Evolutionary conservation across 2,797 vertebrate species (phyloP).

Genomic region (Epinephelus malabaricus): DNA sequence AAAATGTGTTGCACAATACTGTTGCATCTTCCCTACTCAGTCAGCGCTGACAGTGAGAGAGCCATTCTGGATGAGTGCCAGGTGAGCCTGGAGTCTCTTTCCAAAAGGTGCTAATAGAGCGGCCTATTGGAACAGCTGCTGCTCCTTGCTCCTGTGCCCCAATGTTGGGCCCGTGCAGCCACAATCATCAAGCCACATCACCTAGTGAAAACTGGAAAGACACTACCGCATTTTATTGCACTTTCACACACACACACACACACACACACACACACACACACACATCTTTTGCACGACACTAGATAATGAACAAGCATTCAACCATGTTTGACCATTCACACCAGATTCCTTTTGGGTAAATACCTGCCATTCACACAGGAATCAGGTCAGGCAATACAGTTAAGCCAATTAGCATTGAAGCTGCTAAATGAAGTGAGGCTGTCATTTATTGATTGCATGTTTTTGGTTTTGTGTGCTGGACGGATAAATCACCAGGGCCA

Average conservation of each 20-base stretch:
- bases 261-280: slow-evolving; percentile 22
- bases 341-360: slow-evolving; percentile 17
- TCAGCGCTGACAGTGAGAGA: slow-evolving; percentile 48
- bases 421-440: not conserved
- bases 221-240: slow-evolving; percentile 9
- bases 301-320: slow-evolving; percentile 23
- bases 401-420: slow-evolving; percentile 7
- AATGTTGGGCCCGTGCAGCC: slow-evolving; percentile 27
- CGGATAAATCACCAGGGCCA: not conserved
- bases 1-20: slow-evolving; percentile 60
- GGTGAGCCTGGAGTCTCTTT: slow-evolving; percentile 68
- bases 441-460: not conserved
- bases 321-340: slow-evolving; percentile 10
- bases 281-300: slow-evolving; percentile 4
- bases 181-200: slow-evolving; percentile 19
- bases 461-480: not conserved
- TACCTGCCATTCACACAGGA: slow-evolving; percentile 23
- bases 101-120: slow-evolving; percentile 83
- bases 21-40: slow-evolving; percentile 53
- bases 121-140: slow-evolving; percentile 79
- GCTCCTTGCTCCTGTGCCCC: slow-evolving; percentile 68
- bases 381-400: not conserved
- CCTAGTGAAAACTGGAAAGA: slow-evolving; percentile 24
- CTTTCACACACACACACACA: slow-evolving; percentile 21
- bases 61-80: slow-evolving; percentile 57